Evolutionary conservation across 1,140 invertebrate species (phyloP).

Genomic region (Drosophila bocki): DNA sequence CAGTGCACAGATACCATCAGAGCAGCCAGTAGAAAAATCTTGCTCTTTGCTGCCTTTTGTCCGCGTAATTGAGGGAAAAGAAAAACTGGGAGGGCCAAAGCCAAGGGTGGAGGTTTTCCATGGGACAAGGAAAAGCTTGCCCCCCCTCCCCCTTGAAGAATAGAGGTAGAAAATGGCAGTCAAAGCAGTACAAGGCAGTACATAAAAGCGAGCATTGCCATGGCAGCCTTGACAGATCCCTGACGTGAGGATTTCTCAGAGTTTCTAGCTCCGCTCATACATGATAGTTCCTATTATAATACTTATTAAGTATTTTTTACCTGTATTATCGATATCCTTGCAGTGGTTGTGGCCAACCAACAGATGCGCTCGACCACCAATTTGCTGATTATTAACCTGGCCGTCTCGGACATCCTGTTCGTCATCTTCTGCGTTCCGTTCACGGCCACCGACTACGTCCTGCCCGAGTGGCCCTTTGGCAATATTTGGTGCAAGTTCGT

Average conservation of each 20-base stretch:
- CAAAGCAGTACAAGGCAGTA: neutral
- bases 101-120: slow-evolving; percentile 4
- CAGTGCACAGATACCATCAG: slow-evolving; percentile 6
- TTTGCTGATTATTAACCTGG: slow-evolving; percentile 94
- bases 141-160: neutral
- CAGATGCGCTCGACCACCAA: slow-evolving; percentile 97
- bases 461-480: slow-evolving; percentile 96
- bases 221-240: slow-evolving; percentile 2
- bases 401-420: slow-evolving; percentile 96
- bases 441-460: slow-evolving; percentile 91
- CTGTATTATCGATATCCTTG: slow-evolving; percentile 80
- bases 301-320: neutral
- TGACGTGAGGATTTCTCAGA: neutral
- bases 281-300: no score
- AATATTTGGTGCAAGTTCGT: slow-evolving; percentile 96
- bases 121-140: neutral
- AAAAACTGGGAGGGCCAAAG: slow-evolving; percentile 38
- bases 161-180: neutral
- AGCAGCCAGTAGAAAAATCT: neutral
- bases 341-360: slow-evolving; percentile 93
- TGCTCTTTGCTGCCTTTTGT: slow-evolving; percentile 54
- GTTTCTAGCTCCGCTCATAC: no score
- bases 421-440: slow-evolving; percentile 95
- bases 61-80: slow-evolving; percentile 67
- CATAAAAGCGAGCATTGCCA: slow-evolving; percentile 33